Percentiles rank a stretch among this genome's conserved stretches.
phyloP scores from a whole-genome alignment of 2,797 vertebrate genomes.

The Lepidocolaptes lacrymiger region DNA sequence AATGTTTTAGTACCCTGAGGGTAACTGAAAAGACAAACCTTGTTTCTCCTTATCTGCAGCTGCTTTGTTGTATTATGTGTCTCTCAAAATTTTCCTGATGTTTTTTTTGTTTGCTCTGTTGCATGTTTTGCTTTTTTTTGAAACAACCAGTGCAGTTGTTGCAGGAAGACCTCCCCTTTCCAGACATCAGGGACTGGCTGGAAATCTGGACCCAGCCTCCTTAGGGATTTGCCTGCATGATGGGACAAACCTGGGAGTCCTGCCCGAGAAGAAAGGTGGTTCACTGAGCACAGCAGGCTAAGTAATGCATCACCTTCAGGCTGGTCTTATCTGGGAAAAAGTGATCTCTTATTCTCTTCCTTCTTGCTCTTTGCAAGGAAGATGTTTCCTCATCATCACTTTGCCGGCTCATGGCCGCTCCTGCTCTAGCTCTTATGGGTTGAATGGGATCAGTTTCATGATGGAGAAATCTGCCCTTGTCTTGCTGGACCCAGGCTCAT shows the following conservation, averaged over 20 bases:
- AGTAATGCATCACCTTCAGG: rapidly evolving
- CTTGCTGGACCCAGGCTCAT: not conserved
- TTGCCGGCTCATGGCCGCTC: not conserved
- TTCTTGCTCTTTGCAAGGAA: not conserved
- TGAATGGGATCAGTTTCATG: rapidly evolving
- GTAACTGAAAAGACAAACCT: not conserved
- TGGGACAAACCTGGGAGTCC: not conserved
- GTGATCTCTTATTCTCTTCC: not conserved
- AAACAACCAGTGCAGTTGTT: not conserved
- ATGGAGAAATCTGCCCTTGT: not conserved
- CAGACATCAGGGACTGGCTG: not conserved
- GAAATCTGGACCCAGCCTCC: not conserved
- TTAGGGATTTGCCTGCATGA: not conserved
- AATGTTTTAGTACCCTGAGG: not conserved
- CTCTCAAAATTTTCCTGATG: not conserved
- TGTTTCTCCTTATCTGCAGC: not conserved
- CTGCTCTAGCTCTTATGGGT: not conserved
- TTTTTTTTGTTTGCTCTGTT: not conserved
- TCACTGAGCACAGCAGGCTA: too few species aligned
- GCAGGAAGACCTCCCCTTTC: not conserved
- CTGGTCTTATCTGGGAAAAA: not conserved
- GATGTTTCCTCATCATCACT: not conserved
- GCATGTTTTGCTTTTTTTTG: not conserved
- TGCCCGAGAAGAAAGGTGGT: not conserved
- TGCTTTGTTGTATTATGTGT: not conserved